These are phyloP conservation scores for Craterocephalus amniculus DNA, from an alignment of 2,797 vertebrate species.

Conservation along the genomic window DNA sequence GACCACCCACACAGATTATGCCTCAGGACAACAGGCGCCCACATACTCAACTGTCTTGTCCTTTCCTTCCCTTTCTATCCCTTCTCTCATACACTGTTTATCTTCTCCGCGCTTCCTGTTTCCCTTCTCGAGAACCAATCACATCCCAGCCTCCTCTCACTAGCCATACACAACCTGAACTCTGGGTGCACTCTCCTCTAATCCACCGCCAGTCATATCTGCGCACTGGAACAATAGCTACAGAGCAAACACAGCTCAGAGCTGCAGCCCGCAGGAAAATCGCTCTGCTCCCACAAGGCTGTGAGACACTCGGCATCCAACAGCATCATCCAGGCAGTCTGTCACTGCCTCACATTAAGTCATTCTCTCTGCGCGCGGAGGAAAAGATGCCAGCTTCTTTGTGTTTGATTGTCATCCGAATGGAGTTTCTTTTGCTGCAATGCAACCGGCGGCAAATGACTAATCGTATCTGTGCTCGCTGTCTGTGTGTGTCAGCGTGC, in stretches of 20 bases:
- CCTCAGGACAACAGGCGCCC: slow-evolving; percentile 42
- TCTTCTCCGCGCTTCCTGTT: slow-evolving; percentile 38
- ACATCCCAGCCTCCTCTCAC: slow-evolving; percentile 41
- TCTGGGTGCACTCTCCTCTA: slow-evolving; percentile 79
- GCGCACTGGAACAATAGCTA: slow-evolving; percentile 72
- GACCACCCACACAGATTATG: slow-evolving; percentile 63
- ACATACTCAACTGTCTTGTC: slow-evolving; percentile 26
- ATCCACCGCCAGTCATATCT: slow-evolving; percentile 77
- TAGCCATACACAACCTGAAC: slow-evolving; percentile 72
- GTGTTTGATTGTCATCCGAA: slow-evolving; percentile 55
- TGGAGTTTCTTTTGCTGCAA: slow-evolving; percentile 52
- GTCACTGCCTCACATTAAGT: slow-evolving; percentile 64
- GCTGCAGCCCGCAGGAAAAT: slow-evolving; percentile 63
- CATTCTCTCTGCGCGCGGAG: slow-evolving; percentile 37
- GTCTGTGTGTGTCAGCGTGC: slow-evolving; percentile 30
- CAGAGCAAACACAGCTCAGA: slow-evolving; percentile 65
- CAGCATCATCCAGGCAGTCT: slow-evolving; percentile 57
- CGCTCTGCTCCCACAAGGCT: slow-evolving; percentile 59
- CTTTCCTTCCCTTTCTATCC: slow-evolving; percentile 7
- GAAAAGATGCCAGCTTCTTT: slow-evolving; percentile 44
- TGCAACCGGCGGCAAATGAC: slow-evolving; percentile 43
- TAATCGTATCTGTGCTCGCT: slow-evolving; percentile 50
- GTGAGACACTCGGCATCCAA: slow-evolving; percentile 48
- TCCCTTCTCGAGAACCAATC: slow-evolving; percentile 56
- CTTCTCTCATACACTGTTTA: slow-evolving; percentile 25